Evolutionary conservation across 2,797 vertebrate species (phyloP), one percentile per base, ranked within the genome.

Genomic region (Microctenopoma lineatum): DNA sequence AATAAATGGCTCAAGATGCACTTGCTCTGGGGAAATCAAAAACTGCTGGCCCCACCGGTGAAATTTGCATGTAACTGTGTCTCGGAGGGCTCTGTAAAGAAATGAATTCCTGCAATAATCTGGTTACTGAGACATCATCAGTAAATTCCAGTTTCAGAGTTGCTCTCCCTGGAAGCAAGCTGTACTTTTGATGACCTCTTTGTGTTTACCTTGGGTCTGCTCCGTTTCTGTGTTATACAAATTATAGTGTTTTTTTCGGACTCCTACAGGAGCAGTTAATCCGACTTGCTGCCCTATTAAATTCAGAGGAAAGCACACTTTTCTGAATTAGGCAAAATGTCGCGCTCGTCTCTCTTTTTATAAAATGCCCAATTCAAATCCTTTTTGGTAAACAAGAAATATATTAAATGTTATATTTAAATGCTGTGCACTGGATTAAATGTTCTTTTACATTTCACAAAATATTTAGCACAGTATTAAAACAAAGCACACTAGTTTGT

Each of bases 141-240:
- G 55, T 71, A 53, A 78, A 81, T 75, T 81, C 54, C 42, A 54
- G 62, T 69, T 79, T 68, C 55, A 59, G 12, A 45, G 46, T 67
- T 54, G 58, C 53, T 76, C 58, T 83, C 41, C 0, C 4, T 59
- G 58, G 65, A 68, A 59, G 46, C 59, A 68, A 59, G 46, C 59
- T 73, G 69, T 56, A 81, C 74, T 77, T 69, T 34, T 71, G 60
- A 79, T 83, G 73, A 84, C 73, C 75, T 79, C 55, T 61, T 73
- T 64, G 34, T 69, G 34, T 84, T 75, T 64, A 76, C 58, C 27
- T 80, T 39, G 70, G 42, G 57, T 7, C 34, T 65, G 64, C 71
- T 65, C 65, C 27, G 10, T 72, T 66, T 68, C 25, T 59, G 36
- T 5, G n/a, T 64, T 7, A 15, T 70, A 63, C 64, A 73, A 56